Conservation (phyloP, 1,140 invertebrate genomes). For the Lepidostoma basale region DNA sequence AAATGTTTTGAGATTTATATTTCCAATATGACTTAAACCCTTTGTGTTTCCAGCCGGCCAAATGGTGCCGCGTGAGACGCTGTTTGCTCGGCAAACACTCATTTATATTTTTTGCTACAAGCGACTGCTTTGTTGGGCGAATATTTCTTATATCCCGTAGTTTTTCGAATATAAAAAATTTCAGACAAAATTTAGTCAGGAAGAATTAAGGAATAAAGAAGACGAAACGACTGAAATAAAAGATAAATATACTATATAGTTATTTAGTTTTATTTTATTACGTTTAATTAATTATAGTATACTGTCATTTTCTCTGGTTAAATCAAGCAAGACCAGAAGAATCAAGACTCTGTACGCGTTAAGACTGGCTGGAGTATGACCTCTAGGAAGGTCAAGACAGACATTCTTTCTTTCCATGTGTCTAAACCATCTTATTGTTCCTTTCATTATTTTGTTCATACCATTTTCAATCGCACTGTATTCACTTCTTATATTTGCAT, state of each 20-base stretch:
- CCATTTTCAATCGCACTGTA: no score
- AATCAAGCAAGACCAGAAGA: no score
- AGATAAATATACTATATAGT: not conserved
- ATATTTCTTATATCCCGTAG: conserved; percentile 7
- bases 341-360: no score
- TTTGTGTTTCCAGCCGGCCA: not conserved
- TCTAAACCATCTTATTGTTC: no score
- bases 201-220: not conserved
- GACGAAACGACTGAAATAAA: not conserved
- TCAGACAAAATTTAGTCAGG: not conserved
- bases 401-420: no score
- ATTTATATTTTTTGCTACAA: conserved; percentile 19
- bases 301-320: no score
- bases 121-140: not conserved
- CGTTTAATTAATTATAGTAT: not conserved
- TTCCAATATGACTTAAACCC: not conserved
- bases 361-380: no score
- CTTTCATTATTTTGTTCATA: no score
- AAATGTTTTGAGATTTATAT: no score
- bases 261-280: not conserved
- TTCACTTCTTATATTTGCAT: no score
- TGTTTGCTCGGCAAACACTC: conserved; percentile 30
- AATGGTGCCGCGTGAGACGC: not conserved
- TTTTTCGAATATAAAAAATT: conserved; percentile 26
- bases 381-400: no score